These are phyloP conservation scores for Bos taurus DNA, from an alignment of 2,113 vertebrate species.

Conservation along the genomic window DNA sequence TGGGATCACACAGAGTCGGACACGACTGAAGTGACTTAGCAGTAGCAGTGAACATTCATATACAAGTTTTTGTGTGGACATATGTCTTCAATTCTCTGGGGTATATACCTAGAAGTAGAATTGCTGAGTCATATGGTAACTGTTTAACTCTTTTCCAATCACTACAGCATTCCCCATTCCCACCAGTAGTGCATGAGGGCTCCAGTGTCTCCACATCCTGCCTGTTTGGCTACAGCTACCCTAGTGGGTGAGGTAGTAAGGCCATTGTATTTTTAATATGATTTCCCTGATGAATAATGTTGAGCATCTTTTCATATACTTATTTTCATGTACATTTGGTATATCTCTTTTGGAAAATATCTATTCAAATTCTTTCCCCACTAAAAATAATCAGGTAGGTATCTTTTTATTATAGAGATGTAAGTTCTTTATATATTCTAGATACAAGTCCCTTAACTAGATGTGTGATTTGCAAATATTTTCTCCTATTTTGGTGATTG, in stretches of 20 bases:
- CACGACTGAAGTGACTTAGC: no score
- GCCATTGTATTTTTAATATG: neutral
- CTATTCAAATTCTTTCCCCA: neutral
- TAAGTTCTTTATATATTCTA: constrained; percentile 13
- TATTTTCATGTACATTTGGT: neutral
- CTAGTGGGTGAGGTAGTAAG: neutral
- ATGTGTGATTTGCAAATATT: neutral
- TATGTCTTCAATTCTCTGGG: neutral
- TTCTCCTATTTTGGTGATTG: neutral
- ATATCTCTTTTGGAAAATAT: neutral
- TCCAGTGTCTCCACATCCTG: neutral
- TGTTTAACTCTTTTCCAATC: neutral
- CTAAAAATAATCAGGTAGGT: neutral
- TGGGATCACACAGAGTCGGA: no score
- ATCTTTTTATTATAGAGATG: neutral
- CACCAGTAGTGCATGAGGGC: neutral
- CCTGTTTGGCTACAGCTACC: neutral
- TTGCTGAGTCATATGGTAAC: neutral
- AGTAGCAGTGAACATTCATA: neutral
- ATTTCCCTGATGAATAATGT: neutral
- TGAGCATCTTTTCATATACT: neutral
- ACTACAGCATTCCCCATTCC: neutral
- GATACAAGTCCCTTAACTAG: neutral
- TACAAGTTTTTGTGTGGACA: neutral
- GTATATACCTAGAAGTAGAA: neutral